Evolutionary conservation across 2,797 vertebrate species (phyloP), one percentile per base, ranked within the genome.

Genomic region (Harpagifer antarcticus): DNA sequence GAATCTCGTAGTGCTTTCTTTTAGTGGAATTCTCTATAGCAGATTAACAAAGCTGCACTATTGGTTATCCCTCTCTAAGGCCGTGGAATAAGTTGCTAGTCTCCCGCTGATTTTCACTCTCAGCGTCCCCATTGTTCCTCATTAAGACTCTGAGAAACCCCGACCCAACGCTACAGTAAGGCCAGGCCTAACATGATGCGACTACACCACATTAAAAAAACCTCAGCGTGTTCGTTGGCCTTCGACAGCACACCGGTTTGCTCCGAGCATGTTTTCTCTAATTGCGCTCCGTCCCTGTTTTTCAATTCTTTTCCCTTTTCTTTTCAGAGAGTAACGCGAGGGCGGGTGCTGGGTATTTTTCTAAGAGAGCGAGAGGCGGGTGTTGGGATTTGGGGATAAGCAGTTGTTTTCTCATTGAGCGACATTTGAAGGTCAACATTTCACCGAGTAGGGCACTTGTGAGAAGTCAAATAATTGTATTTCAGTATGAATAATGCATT

Each of bases 121-220:
- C 90, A 87, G 82, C 82, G 62, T 90, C 89, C 68, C 89, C 89
- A 89, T 82, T 89, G 84, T 83, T 87, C 90, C 91, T 95, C 91
- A 92, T 94, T 94, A 93, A 89, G 87, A 85, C 73, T 20, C 82
- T 40, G 74, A 69, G 84, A 88, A 92, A 92, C 88, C 61, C 78
- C 75, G 81, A 92, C 89, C 86, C 66, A 3, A 23, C 40, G 43
- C 74, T 64, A 56, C 85, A 64, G 82, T 59, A n/a, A 79, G 76
- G 78, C 83, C 76, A 55, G 62, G 71, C 76, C 78, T 56, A 75
- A 78, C 82, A 60, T 27, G 63, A 20, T n/a, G 37, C 61, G 12
- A 12, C 82, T 53, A 42, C 72, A 56, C 23, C 31, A 49, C 31
- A 45, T 82, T 2, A 82, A 70, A 61, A 70, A 74, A 72, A 40